Base-by-base conservation (phyloP, 2,113 vertebrate genomes). In the Chaetorhynchus papuensis region DNA sequence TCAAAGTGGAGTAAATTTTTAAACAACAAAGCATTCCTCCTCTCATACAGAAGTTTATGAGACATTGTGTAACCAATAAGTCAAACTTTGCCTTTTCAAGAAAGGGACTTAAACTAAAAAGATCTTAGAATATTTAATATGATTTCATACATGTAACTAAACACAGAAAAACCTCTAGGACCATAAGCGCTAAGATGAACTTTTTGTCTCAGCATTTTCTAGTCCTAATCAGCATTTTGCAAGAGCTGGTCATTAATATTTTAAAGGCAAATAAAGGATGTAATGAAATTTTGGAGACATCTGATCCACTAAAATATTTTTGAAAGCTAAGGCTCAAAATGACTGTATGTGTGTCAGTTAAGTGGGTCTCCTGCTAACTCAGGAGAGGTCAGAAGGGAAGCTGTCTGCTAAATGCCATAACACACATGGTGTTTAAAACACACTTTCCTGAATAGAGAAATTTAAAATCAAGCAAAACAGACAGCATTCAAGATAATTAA, bases 181-280 rank as follows among this genome's bases (percentile, higher is more conserved):
- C 44, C 39, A 2, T 49, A 61, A 93, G 35, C 13, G 9, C 50
- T 47, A 74, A 91, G 88, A 91, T 7, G 15, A 97, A 94, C 39
- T 37, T 81, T 87, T 80, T 59, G 75, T 64, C 65, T 97, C 83
- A 94, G 89, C 82, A 81, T 90, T 96, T 97, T 91, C 90, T 70
- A 95, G 83, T 39, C 72, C 93, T 93, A 90, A 95, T 95, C 90
- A 98, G 85, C 93, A 71, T 78, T 93, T 69, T 86, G 52, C 77
- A 89, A 74, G 84, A 89, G 50, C 59, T 82, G 60, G 90, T 94
- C 66, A 94, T 92, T 88, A 97, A 95, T 94, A 97, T 95, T 96
- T 96, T 95, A 97, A 96, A 94, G 72, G 80, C 87, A 97, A 96
- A 96, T 95, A 96, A 96, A 94, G 82, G 35, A 95, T 81, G 87